A percentile compares a stretch with the other conserved stretches of the same genome.
phyloP scores from a whole-genome alignment of 2,113 vertebrate species.

The Stictonetta naevosa region DNA sequence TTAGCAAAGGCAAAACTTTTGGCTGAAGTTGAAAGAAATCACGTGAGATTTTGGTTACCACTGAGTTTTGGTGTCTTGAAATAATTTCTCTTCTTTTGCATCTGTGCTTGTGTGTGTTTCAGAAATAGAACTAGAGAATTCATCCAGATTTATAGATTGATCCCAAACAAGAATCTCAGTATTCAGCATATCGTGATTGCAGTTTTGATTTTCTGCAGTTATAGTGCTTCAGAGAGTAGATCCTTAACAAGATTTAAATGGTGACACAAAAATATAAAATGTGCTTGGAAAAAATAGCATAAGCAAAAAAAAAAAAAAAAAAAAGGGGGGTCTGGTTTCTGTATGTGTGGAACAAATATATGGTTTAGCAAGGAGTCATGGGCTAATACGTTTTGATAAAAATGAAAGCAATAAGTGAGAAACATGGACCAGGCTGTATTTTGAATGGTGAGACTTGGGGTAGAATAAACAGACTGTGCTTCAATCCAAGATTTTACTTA shows the following conservation, averaged over 20 bases:
- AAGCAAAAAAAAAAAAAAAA: not conserved
- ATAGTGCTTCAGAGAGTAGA: not conserved
- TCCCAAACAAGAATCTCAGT: not conserved
- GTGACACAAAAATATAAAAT: not conserved
- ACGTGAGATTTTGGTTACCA: not conserved
- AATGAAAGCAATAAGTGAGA: not conserved
- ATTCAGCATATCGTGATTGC: not conserved
- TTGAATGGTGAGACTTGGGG: not conserved
- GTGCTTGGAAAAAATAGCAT: not conserved
- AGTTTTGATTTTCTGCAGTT: not conserved
- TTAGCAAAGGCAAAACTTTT: conserved; percentile 13
- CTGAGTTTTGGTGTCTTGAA: not conserved
- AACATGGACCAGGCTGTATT: not conserved
- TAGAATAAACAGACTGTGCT: not conserved
- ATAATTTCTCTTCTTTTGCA: not conserved
- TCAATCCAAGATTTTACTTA: not conserved
- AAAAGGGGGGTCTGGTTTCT: not conserved
- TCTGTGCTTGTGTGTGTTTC: not conserved
- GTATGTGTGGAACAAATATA: not conserved
- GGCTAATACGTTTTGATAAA: not conserved
- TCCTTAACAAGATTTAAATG: not conserved
- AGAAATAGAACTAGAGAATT: not conserved
- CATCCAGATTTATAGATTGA: not conserved
- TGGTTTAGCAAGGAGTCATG: not conserved
- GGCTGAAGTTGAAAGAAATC: not conserved